These are phyloP conservation scores for Barbus barbus DNA, from an alignment of 2,113 vertebrate genomes.

Conservation along the genomic window DNA sequence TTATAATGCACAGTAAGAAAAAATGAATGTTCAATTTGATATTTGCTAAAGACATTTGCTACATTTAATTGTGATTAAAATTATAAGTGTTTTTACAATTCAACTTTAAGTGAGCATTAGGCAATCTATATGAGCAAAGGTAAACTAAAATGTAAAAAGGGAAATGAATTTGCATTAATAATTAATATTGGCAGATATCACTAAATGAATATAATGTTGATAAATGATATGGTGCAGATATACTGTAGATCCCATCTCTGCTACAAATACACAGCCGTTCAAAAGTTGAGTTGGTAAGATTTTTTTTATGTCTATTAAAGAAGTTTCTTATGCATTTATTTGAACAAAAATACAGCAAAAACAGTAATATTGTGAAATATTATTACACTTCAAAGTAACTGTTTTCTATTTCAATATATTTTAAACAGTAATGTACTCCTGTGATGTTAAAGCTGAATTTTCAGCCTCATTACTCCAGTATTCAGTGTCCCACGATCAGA, in stretches of 20 bases:
- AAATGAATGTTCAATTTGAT: no score
- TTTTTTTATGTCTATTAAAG: no score
- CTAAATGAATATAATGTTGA: background rate
- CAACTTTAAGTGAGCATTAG: background rate
- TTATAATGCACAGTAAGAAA: no score
- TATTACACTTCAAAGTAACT: background rate
- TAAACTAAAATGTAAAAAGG: background rate
- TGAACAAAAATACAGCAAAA: background rate
- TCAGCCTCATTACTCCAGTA: background rate
- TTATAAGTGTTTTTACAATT: background rate
- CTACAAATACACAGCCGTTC: background rate
- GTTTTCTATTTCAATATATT: background rate
- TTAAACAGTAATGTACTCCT: background rate
- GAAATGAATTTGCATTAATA: background rate
- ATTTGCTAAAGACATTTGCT: no score
- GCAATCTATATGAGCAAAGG: background rate
- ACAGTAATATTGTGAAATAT: background rate
- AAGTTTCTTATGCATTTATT: background rate
- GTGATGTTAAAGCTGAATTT: background rate
- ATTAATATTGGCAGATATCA: background rate
- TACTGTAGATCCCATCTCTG: background rate
- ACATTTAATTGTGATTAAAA: background rate
- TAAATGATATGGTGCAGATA: background rate
- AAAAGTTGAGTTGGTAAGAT: no score
- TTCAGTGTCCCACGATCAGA: background rate